Evolutionary conservation across 2,113 vertebrate genomes (phyloP), one percentile per base, ranked within the genome.

Genomic region (Salvator merianae): DNA sequence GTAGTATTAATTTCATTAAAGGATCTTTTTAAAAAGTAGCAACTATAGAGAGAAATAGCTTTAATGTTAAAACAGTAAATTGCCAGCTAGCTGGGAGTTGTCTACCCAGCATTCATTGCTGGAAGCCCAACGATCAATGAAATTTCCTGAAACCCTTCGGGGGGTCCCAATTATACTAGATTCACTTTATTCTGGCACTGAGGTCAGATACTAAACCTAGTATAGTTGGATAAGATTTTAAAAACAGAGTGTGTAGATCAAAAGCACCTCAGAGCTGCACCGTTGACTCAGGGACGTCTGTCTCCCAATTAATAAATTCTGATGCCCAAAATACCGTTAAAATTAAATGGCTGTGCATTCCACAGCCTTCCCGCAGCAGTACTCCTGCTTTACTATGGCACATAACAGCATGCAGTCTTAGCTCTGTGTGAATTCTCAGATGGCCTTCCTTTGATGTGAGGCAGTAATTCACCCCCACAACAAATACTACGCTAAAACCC

Each of bases 371-470:
- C 13, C 18, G 38, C 72, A 34, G n/a, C 73, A 34, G 14, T 34
- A 38, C 34, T 68, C 55, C 22, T 43, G 50, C 30, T 78, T 59
- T 78, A 20, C 36, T 32, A 32, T 63, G 36, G 24, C 65, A 81
- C 34, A 43, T 32, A 36, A 74, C 71, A 86, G 78, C 79, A 77
- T 59, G 65, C 9, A 22, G 62, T 62, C n/a, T 62, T 59, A 70
- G 34, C 47, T 86, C 34, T 32, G 50, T 47, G 38, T 71, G 47
- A 62, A 86, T 28, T 50, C 22, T 36, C 22, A 77, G n/a, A 47
- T 47, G 63, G 47, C 30, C 32, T 12, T 13, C 22, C 47, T 76
- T 81, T 81, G 63, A 81, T 70, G 71, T 28, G 71, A 86, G 81
- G 34, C 71, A 74, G 81, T 76, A 69, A 85, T 36, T 50, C 24